Evolutionary conservation across 1,140 invertebrate species (phyloP), one percentile per base, ranked within the genome.

Genomic region (Pseudachorutes palmiensis): DNA sequence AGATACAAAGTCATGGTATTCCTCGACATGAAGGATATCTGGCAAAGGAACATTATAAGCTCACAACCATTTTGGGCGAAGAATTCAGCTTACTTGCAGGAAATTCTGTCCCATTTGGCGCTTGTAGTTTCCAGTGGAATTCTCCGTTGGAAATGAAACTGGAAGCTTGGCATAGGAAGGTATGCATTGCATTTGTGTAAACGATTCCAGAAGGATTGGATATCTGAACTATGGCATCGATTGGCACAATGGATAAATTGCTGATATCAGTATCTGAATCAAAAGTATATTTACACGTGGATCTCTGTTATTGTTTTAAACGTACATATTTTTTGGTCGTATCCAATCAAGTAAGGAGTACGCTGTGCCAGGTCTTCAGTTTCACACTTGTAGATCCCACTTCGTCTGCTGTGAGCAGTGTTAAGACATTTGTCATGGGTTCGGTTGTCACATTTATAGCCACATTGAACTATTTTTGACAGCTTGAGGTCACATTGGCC

Each of bases 321-420:
- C 59, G 5, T 61, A 61, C 59, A 32, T 9, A 36, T 61, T 26
- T n/a, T 9, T 19, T 24, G 5, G 32, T 61, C 59, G 59, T 61
- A 61, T 12, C 59, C 59, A 31, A 32, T 61, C 14, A 61, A 19
- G 29, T 30, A 61, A 9, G 29, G 29, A 31, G 31, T 61, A 9
- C 59, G 59, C 14, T 61, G 19, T 32, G 29, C 14, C 14, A 36
- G 30, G 31, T 36, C 59, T 29, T 61, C 51, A 5, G 51, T 55
- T 24, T 61, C 59, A 26, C 59, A 61, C 59, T 61, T 61, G 59
- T 12, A 61, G 29, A 32, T n/a, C 9, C 59, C 59, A n/a, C 59
- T 61, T 26, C 30, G 9, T 28, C 51, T 5, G 24, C 51, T 55
- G 9, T 24, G 12, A 26, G 9, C 24, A 5, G 31, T 16, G 59